Evolutionary conservation across 2,797 vertebrate genomes (phyloP), one percentile per base, ranked within the genome.

Genomic region (Tympanoctomys barrerae): DNA sequence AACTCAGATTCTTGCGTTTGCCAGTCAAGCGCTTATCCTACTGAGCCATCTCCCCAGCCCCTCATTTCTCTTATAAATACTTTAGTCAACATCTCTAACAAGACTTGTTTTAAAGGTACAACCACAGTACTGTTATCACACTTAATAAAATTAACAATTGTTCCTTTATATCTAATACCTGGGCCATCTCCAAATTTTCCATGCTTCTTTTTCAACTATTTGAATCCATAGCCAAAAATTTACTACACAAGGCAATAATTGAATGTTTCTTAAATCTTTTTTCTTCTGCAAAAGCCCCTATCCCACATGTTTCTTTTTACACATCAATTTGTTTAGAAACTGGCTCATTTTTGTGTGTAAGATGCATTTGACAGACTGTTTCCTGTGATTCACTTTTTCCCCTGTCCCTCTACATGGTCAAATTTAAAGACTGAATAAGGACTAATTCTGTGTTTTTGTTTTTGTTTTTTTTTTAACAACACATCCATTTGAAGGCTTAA

Each of bases 81-180:
- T 90, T 85, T 28, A 68, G 24, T 81, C 82, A 92, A 71, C 42
- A 73, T 78, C 86, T 90, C 54, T 93, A 87, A 54, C 19, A 73
- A 90, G 18, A 82, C 61, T 21, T 28, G 2, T 52, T 70, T 5
- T 84, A 59, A 90, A 66, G 49, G 31, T 33, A 39, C 3, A 49
- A 24, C 28, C 21, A 93, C 36, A 33, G 31, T 49, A 68, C 14
- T 42, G 14, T 75, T 86, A 90, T 66, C 57, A 79, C 4, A 33
- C n/a, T 21, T 62, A 46, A 77, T 24, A 81, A 57, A 87, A 83
- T 83, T 36, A 79, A 24, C 42, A 83, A 22, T 75, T 39, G 21
- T 59, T 59, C 42, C 52, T 93, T 87, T 62, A 4, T 54, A 46
- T 6, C 64, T 33, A 77, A 89, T 78, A 54, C 21, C 73, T 11